phyloP scores from a whole-genome alignment of 2,888 invertebrate genomes.

The Tenthredo distinguenda region DNA sequence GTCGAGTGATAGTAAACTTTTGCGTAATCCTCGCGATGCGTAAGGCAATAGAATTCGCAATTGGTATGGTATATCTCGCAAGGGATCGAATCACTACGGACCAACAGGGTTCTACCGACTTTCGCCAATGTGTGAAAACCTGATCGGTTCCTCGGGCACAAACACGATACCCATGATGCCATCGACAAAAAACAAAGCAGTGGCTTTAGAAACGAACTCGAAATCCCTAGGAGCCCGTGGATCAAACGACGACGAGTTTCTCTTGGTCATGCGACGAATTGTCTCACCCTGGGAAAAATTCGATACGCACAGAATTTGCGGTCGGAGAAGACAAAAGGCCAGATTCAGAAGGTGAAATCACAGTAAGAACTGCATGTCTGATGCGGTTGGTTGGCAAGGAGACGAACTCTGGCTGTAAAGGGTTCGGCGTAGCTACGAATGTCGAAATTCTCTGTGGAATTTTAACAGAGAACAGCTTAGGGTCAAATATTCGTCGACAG shows the following conservation, averaged over 20 bases:
- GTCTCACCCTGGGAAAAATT: neutral
- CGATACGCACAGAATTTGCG: neutral
- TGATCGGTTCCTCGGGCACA: neutral
- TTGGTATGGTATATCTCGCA: neutral
- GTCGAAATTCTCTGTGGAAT: neutral
- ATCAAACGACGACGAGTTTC: neutral
- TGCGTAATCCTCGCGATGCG: neutral
- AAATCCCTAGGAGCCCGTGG: constrained; percentile 6
- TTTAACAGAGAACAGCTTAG: neutral
- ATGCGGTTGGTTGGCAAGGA: neutral
- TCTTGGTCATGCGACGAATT: neutral
- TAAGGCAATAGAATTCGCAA: neutral
- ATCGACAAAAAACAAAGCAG: neutral
- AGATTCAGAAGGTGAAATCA: neutral
- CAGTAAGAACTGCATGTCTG: neutral
- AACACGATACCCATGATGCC: neutral
- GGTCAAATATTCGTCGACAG: neutral
- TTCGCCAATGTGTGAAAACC: neutral
- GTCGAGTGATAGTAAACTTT: neutral
- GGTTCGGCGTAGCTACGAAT: neutral
- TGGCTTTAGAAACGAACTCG: neutral
- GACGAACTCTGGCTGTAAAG: neutral
- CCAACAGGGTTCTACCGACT: neutral
- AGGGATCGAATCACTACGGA: neutral
- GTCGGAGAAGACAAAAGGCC: neutral